Evolutionary conservation across 2,797 vertebrate genomes (phyloP).

Genomic region (Lepus townsendii): DNA sequence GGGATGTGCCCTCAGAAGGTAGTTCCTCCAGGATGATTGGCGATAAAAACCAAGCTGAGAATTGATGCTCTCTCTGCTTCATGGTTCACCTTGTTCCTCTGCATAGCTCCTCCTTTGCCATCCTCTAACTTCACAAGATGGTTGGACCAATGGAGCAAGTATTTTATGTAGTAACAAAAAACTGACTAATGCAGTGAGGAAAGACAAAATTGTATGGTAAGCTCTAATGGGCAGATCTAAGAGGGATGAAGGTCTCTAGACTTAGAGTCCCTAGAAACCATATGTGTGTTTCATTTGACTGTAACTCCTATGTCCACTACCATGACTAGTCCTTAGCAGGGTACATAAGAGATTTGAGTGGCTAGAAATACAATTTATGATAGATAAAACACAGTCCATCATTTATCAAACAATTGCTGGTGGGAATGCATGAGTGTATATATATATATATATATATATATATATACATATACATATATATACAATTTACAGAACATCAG

Average conservation of each 20-base stretch:
- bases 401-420: neutral
- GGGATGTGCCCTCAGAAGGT: too few relatives aligned
- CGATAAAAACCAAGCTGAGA: too few relatives aligned
- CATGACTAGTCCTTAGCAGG: neutral
- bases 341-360: neutral
- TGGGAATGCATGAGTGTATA: neutral
- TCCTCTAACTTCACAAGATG: too few relatives aligned
- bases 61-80: too few relatives aligned
- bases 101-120: too few relatives aligned
- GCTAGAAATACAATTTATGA: slow-evolving; percentile 3
- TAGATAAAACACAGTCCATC: neutral
- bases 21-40: too few relatives aligned
- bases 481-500: neutral
- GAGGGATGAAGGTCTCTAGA: neutral
- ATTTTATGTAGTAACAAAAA: too few relatives aligned
- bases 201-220: too few relatives aligned
- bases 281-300: neutral
- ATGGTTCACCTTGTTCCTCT: too few relatives aligned
- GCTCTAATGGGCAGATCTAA: neutral
- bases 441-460: neutral
- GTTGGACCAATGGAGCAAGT: too few relatives aligned
- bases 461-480: neutral
- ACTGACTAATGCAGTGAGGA: neutral
- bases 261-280: neutral
- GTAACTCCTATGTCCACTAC: neutral